phyloP scores from a whole-genome alignment of 1,140 invertebrate genomes.

The Lasioglossum albipes region DNA sequence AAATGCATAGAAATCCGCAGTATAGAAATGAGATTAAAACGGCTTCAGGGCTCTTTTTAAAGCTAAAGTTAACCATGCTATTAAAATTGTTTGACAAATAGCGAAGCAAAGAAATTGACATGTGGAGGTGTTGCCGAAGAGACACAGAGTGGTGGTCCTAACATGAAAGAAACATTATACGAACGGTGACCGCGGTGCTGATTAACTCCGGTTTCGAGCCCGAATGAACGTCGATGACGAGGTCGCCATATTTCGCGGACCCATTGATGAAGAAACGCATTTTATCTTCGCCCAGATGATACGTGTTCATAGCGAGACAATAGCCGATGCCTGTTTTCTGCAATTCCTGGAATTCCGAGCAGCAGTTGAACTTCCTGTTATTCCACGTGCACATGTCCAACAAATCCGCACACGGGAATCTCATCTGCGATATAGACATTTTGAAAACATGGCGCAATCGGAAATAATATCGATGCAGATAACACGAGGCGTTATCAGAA shows the following conservation, averaged over 20 bases:
- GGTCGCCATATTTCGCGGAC: constrained; percentile 37
- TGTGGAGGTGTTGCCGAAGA: no score
- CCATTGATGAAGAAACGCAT: constrained; percentile 52
- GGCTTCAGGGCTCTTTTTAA: no score
- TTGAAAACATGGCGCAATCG: not conserved
- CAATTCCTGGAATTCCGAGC: constrained; percentile 44
- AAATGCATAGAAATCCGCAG: no score
- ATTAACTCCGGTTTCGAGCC: not conserved
- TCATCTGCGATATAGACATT: constrained; percentile 28
- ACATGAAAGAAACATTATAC: not conserved
- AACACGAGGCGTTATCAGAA: not conserved
- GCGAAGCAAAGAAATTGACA: no score
- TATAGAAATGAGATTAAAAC: no score
- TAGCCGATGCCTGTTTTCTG: constrained; percentile 54
- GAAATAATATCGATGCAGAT: not conserved
- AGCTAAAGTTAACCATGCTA: no score
- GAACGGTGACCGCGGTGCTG: not conserved
- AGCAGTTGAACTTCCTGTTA: constrained; percentile 58
- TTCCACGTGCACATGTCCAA: constrained; percentile 60
- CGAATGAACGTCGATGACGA: constrained; percentile 47
- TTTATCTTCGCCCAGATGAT: constrained; percentile 22
- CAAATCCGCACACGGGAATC: constrained; percentile 52
- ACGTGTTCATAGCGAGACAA: constrained; percentile 62
- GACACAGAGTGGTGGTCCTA: not conserved
- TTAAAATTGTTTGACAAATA: no score